Conservation (phyloP, 2,888 invertebrate genomes). For the Tholera decimalis region DNA sequence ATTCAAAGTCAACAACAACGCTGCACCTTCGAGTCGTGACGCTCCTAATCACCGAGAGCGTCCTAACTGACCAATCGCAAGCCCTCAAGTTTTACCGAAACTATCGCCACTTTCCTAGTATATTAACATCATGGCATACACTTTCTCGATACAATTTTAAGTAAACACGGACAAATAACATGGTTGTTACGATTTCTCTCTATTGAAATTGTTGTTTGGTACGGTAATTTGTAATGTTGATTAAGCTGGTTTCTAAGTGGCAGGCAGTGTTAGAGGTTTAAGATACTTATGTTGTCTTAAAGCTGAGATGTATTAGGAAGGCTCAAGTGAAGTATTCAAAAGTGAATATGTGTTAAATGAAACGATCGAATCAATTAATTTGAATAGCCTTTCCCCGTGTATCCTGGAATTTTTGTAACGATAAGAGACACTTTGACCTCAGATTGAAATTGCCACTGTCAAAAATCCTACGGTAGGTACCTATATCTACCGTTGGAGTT, state of each 20-base stretch:
- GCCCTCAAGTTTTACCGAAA: slow-evolving; percentile 29
- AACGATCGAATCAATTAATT: too few species aligned
- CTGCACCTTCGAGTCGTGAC: slow-evolving; percentile 32
- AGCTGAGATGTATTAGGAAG: neutral
- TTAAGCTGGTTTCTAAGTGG: slow-evolving; percentile 41
- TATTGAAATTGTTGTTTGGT: slow-evolving; percentile 53
- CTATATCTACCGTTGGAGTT: neutral
- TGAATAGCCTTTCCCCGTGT: too few species aligned
- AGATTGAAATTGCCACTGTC: too few species aligned
- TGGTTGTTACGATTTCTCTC: slow-evolving; percentile 56
- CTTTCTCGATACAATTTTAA: slow-evolving; percentile 69
- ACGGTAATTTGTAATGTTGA: slow-evolving; percentile 42
- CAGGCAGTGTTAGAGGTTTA: slow-evolving; percentile 12
- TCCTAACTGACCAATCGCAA: slow-evolving; percentile 34
- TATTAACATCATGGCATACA: slow-evolving; percentile 67
- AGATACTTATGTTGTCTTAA: slow-evolving; percentile 12
- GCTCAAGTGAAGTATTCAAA: neutral
- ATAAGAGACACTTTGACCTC: too few species aligned
- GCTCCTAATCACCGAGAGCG: slow-evolving; percentile 24
- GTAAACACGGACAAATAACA: slow-evolving; percentile 58
- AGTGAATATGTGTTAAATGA: neutral
- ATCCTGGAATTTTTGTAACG: too few species aligned
- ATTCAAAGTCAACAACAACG: slow-evolving; percentile 17
- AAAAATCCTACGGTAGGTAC: too few species aligned
- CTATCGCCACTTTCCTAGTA: slow-evolving; percentile 29